Evolutionary conservation across 1,140 invertebrate genomes (phyloP).

Genomic region (Drosophila leontia): DNA sequence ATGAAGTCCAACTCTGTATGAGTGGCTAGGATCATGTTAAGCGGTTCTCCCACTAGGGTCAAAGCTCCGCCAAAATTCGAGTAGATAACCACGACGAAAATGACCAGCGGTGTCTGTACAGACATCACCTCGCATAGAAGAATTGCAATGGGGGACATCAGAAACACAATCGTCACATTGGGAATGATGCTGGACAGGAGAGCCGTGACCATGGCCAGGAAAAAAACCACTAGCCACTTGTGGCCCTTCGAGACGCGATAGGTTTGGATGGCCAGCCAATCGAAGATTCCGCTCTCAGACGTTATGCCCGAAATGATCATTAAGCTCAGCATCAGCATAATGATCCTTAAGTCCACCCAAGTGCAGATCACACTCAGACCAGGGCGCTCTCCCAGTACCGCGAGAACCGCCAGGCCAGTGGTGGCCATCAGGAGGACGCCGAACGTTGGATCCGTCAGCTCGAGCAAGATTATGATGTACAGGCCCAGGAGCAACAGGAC

Average conservation of each 20-base stretch:
- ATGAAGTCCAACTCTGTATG: constrained; percentile 90
- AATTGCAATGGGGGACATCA: constrained; percentile 94
- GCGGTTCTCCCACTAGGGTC: constrained; percentile 94
- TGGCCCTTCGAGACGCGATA: constrained; percentile 90
- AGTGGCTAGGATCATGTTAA: constrained; percentile 94
- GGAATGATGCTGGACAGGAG: constrained; percentile 92
- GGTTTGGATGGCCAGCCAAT: constrained; percentile 89
- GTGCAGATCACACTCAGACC: constrained; percentile 89
- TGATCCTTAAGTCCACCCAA: constrained; percentile 94
- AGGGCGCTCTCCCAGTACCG: constrained; percentile 89
- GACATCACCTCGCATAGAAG: constrained; percentile 94
- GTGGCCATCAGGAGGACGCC: constrained; percentile 92
- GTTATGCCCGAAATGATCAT: constrained; percentile 94
- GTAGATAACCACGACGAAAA: constrained; percentile 91
- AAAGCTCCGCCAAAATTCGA: constrained; percentile 94
- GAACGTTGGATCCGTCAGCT: constrained; percentile 91
- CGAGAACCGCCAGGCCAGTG: constrained; percentile 89
- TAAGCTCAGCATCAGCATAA: constrained; percentile 94
- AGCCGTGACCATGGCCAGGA: constrained; percentile 91
- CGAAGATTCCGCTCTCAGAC: constrained; percentile 94
- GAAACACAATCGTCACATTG: constrained; percentile 93
- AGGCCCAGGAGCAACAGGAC: constrained; percentile 89
- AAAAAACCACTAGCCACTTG: constrained; percentile 92
- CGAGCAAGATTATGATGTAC: constrained; percentile 93
- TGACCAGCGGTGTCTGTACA: constrained; percentile 91